Percentiles rank a stretch among this genome's conserved stretches.
Evolutionary conservation across 2,797 vertebrate genomes (phyloP).

Genomic region (Malacoraja senta): DNA sequence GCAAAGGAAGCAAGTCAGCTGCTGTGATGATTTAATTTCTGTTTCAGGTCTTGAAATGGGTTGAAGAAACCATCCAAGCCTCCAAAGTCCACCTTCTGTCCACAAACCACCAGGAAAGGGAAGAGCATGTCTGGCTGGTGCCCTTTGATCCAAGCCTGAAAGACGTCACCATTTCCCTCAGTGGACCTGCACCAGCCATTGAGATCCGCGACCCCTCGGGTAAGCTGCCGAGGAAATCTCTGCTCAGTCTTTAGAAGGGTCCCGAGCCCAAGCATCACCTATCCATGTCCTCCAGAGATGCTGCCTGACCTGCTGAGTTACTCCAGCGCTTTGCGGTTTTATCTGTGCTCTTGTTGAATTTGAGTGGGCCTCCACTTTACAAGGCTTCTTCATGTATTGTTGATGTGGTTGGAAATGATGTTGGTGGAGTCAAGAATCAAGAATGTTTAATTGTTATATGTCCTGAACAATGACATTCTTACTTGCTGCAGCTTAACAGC

Average conservation of each 20-base stretch:
- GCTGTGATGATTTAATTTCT: not conserved
- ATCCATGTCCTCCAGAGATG: too few species aligned
- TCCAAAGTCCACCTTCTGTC: constrained; percentile 88
- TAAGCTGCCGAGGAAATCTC: constrained; percentile 47
- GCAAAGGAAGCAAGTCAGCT: not conserved
- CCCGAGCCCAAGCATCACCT: too few species aligned
- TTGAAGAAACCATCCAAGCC: constrained; percentile 83
- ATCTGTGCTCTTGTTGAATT: not conserved
- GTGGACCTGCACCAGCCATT: constrained; percentile 75
- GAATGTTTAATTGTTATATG: too few species aligned
- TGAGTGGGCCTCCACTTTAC: not conserved
- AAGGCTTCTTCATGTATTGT: not conserved
- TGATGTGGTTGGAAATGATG: not conserved
- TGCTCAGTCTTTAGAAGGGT: not conserved
- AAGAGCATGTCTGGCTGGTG: constrained; percentile 73
- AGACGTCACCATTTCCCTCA: constrained; percentile 87
- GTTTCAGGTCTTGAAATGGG: constrained; percentile 85
- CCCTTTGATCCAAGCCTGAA: constrained; percentile 84
- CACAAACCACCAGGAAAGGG: constrained; percentile 72
- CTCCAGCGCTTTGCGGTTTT: too few species aligned
- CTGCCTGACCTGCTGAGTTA: too few species aligned
- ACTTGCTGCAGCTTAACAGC: too few species aligned
- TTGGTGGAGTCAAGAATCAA: not conserved
- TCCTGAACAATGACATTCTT: too few species aligned
- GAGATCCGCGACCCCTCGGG: constrained; percentile 76